Percentiles rank a stretch among this genome's conserved stretches.
Evolutionary conservation across 1,140 invertebrate genomes (phyloP).

Genomic region (Tetraneura akinire): DNA sequence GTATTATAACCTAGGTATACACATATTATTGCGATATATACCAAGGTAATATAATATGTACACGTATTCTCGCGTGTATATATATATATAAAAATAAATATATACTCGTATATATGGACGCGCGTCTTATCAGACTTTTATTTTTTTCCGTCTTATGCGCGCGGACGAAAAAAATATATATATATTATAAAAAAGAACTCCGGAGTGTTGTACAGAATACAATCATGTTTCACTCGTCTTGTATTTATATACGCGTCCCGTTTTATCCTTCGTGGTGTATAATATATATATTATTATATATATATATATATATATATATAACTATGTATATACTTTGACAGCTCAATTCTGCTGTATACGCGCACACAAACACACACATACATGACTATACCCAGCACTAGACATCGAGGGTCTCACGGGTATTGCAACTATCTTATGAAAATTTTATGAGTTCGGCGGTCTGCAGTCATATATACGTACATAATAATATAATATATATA

Average conservation of each 20-base stretch:
- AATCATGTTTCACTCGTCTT: constrained; percentile 39
- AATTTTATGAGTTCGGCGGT: constrained; percentile 37
- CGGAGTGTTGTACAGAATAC: background rate
- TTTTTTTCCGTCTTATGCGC: too few species aligned
- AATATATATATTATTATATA: too few species aligned
- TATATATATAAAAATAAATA: too few species aligned
- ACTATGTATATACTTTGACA: constrained; percentile 38
- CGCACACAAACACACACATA: background rate
- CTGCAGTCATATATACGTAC: background rate
- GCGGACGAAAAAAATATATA: too few species aligned
- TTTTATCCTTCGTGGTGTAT: constrained; percentile 40
- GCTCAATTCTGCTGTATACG: constrained; percentile 27
- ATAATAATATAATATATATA: background rate
- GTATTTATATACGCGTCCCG: background rate
- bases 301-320: too few species aligned
- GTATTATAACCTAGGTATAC: background rate
- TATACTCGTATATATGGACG: too few species aligned
- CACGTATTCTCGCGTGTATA: too few species aligned
- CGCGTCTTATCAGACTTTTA: background rate
- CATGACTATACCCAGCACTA: background rate
- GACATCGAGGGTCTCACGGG: constrained; percentile 4
- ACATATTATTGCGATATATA: background rate
- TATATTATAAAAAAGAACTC: background rate
- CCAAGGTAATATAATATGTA: background rate
- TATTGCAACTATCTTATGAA: constrained; percentile 23